Percentiles rank a stretch among this genome's conserved stretches.
Conservation (phyloP, 2,797 vertebrate genomes). For the Sebastes cheni region DNA sequence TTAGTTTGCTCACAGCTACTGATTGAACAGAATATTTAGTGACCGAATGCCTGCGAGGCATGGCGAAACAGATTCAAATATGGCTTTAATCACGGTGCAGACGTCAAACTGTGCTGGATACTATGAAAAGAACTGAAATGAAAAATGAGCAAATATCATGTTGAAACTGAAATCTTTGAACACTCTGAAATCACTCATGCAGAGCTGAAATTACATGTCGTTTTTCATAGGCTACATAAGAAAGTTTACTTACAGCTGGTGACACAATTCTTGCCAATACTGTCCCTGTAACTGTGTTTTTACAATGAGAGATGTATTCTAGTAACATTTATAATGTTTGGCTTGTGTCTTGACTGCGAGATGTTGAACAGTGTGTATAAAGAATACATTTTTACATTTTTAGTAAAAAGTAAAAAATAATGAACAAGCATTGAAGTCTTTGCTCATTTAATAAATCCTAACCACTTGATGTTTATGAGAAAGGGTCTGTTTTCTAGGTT, state of each 20-base stretch:
- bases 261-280: neutral
- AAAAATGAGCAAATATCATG: neutral
- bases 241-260: neutral
- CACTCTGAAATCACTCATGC: neutral
- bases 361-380: neutral
- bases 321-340: neutral
- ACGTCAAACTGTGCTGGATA: neutral
- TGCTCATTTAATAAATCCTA: neutral
- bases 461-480: neutral
- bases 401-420: neutral
- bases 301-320: neutral
- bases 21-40: conserved; percentile 4
- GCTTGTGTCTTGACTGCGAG: neutral
- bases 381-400: neutral
- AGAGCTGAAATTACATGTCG: neutral
- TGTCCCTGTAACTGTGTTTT: neutral
- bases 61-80: neutral
- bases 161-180: neutral
- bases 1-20: neutral
- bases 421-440: neutral
- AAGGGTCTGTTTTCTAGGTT: neutral
- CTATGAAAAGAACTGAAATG: neutral
- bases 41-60: neutral
- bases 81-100: conserved; percentile 4
- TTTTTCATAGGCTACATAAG: neutral